A percentile compares a stretch with the other conserved stretches of the same genome.
Conservation (phyloP, 2,888 invertebrate species). For the Yponomeuta cagnagella region DNA sequence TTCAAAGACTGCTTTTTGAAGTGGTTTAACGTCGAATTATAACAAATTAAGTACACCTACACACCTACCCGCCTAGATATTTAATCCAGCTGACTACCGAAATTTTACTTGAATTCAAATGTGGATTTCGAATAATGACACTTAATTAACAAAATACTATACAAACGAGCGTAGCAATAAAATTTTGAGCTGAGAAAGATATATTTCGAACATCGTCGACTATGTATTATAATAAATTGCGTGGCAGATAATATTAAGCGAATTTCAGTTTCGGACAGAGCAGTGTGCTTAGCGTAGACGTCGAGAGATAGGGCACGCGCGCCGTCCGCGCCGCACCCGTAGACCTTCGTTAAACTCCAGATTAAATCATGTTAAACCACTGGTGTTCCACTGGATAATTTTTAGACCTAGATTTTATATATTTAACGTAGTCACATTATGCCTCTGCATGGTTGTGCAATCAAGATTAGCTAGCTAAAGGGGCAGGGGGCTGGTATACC, state of each 20-base stretch:
- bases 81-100: no score
- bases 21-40: background rate
- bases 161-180: background rate
- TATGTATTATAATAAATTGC: conserved; percentile 32
- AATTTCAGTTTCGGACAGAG: conserved; percentile 35
- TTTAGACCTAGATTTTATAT: background rate
- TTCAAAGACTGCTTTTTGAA: background rate
- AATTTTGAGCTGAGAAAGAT: background rate
- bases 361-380: conserved; percentile 5
- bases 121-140: background rate
- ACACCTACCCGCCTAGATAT: no score
- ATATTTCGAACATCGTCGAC: background rate
- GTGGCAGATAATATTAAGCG: conserved; percentile 29
- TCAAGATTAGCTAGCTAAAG: no score
- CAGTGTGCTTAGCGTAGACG: conserved; percentile 20
- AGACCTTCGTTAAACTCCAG: conserved; percentile 5
- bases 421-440: no score
- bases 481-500: no score
- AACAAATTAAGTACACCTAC: no score
- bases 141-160: background rate
- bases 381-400: background rate
- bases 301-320: conserved; percentile 39
- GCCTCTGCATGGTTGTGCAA: no score
- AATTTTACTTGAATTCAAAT: background rate
- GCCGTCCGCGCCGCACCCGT: background rate